Base-by-base conservation (phyloP, 1,140 invertebrate genomes). In the Samia ricini region DNA sequence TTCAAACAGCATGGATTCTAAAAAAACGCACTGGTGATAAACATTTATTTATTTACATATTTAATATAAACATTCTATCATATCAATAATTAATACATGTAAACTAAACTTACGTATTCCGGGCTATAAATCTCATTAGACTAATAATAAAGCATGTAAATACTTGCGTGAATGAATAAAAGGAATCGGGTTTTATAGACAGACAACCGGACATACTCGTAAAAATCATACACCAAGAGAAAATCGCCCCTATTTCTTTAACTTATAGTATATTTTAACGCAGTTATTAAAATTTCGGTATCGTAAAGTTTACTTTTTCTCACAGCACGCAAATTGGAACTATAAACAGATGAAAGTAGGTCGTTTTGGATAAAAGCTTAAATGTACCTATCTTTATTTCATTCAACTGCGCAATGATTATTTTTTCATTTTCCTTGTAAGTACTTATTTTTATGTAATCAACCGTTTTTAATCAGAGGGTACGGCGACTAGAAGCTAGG, bases 261-360 rank as follows among this genome's bases (percentile, higher is more conserved):
- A 6, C 18, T 21, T 23, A 52, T 20, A 52, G 21, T 52, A 10
- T 3, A 52, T 22, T 21, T 22, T 22, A 20, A 51, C 2, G 8
- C 19, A 51, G 50, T 6, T 42, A 19, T 20, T 21, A 19, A 51
- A 20, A 51, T 51, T 51, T 21, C 50, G 57, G 54, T 60, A 60
- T 69, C 33, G 62, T 56, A 66, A 69, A 80, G 71, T 84, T 81
- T 81, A 78, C 74, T 71, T 78, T n/a, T 87, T 87, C 81, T 76
- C 81, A 72, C 60, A 64, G 68, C 64, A 74, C 66, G 81, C 75
- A 69, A 83, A 85, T 83, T 65, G 85, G 78, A 77, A 76, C 64
- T 71, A 69, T 72, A 84, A 83, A 79, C 83, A 84, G 62, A 77
- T 61, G 81, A 85, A 85, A 87, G 79, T 85, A 74, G 82, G 81